Percentiles rank a stretch among this genome's conserved stretches.
Evolutionary conservation across 2,888 invertebrate species (phyloP).

Genomic region (Hypercompe scribonia): DNA sequence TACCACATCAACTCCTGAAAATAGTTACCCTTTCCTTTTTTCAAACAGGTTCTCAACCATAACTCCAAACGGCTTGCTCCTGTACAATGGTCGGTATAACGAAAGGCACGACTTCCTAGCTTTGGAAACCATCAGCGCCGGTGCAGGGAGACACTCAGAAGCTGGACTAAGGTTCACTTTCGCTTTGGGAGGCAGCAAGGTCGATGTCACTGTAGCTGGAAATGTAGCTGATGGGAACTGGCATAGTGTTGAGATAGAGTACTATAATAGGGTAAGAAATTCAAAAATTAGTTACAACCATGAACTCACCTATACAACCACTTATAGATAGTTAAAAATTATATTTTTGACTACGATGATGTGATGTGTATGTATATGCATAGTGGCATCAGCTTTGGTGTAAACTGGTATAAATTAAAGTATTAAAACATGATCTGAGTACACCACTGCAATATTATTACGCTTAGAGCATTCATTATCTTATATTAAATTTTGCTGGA

Average conservation of each 20-base stretch:
- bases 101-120: slow-evolving; percentile 97
- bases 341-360: no score
- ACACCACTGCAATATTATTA: no score
- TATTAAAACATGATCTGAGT: no score
- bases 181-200: slow-evolving; percentile 93
- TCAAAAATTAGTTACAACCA: background rate
- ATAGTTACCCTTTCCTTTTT: background rate
- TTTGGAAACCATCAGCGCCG: slow-evolving; percentile 91
- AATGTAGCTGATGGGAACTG: slow-evolving; percentile 95
- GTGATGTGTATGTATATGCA: no score
- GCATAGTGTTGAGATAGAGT: slow-evolving; percentile 94
- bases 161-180: slow-evolving; percentile 93
- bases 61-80: slow-evolving; percentile 92
- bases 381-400: no score
- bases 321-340: no score
- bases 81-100: slow-evolving; percentile 98
- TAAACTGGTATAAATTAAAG: no score
- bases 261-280: slow-evolving; percentile 91
- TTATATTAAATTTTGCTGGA: no score
- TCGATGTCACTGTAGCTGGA: slow-evolving; percentile 89
- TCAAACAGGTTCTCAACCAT: slow-evolving; percentile 93
- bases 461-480: no score
- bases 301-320: no score
- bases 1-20: background rate
- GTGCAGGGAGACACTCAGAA: slow-evolving; percentile 68